A percentile compares a stretch with the other conserved stretches of the same genome.
Evolutionary conservation across 2,888 invertebrate genomes (phyloP).

Genomic region (Lasioglossum calceatum): DNA sequence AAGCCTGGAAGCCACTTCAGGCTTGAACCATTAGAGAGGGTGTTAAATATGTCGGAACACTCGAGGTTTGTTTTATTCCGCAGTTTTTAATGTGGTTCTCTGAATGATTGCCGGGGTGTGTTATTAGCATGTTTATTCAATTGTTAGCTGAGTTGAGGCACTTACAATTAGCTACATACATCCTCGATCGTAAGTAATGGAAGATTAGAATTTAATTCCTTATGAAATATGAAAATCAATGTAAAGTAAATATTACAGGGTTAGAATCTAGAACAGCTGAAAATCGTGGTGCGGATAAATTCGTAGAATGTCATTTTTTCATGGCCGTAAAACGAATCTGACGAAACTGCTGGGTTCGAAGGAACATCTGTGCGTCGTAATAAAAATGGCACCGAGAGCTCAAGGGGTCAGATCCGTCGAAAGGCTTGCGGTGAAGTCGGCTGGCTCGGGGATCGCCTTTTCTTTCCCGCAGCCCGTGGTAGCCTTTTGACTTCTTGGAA

Average conservation of each 20-base stretch:
- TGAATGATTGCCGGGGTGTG: not conserved
- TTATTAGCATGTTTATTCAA: not conserved
- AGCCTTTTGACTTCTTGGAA: conserved; percentile 27
- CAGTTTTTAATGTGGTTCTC: not conserved
- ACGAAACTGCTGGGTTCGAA: not conserved
- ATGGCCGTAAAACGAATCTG: not conserved
- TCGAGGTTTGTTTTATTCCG: not conserved
- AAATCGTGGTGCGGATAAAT: not conserved
- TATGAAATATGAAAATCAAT: not conserved
- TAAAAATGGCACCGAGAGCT: not conserved
- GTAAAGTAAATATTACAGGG: not conserved
- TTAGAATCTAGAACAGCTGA: not conserved
- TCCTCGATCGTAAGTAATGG: not conserved
- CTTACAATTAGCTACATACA: not conserved
- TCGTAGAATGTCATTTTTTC: not conserved
- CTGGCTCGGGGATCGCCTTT: not conserved
- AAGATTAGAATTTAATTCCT: not conserved
- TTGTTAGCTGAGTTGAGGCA: not conserved
- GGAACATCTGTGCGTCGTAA: not conserved
- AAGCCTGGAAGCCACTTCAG: conserved; percentile 9
- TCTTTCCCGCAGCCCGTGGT: not conserved
- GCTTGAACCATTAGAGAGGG: not conserved
- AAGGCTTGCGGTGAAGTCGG: not conserved
- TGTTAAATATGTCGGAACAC: conserved; percentile 4
- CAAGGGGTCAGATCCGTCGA: not conserved